These are phyloP conservation scores for Ptychochromis oligacanthus DNA, from an alignment of 2,113 vertebrate species.

Conservation along the genomic window DNA sequence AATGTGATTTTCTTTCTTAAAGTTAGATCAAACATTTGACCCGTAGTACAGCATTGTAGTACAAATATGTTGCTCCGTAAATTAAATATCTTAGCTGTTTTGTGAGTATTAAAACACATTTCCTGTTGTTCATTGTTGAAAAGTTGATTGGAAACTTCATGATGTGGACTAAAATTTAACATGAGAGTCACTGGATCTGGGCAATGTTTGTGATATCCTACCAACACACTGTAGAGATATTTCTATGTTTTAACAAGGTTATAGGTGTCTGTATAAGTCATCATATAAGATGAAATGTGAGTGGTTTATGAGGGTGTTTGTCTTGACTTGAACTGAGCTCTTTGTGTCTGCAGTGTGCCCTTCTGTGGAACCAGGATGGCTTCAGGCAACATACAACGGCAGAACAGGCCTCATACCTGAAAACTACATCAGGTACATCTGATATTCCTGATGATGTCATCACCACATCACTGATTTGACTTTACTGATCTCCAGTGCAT, in stretches of 20 bases:
- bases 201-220: not conserved
- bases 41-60: not conserved
- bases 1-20: not conserved
- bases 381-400: constrained; percentile 95
- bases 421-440: constrained; percentile 89
- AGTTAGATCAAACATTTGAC: not conserved
- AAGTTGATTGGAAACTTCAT: not conserved
- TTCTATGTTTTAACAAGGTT: not conserved
- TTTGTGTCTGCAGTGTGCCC: constrained; percentile 86
- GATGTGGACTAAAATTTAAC: not conserved
- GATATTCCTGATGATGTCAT: constrained; percentile 28
- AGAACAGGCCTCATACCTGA: constrained; percentile 96
- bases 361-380: constrained; percentile 97
- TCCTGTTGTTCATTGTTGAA: not conserved
- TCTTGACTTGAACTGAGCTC: not conserved
- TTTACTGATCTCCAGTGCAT: constrained; percentile 12
- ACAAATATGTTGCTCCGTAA: not conserved
- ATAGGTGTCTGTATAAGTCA: not conserved
- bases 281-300: not conserved
- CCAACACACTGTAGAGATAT: not conserved
- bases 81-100: not conserved
- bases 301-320: not conserved
- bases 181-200: not conserved
- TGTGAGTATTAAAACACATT: not conserved
- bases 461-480: not conserved